Conservation (phyloP, 2,113 vertebrate genomes). For the Tor tambroides region DNA sequence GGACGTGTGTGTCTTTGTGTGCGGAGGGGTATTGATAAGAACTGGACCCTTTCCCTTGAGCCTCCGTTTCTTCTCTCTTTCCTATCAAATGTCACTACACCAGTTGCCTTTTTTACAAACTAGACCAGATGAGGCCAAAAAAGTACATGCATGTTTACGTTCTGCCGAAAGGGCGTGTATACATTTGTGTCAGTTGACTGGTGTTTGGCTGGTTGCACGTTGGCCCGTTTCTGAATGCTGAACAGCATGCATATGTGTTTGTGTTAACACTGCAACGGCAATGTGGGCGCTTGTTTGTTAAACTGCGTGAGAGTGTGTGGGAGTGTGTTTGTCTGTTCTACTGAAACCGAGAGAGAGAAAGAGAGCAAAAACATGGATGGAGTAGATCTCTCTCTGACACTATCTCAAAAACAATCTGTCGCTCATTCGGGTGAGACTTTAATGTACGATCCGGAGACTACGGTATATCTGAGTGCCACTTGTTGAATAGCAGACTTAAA, state of each 20-base stretch:
- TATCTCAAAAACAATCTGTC: conserved; percentile 54
- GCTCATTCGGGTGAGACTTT: conserved; percentile 44
- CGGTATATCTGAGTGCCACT: conserved; percentile 35
- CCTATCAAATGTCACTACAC: neutral
- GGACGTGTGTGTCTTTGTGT: conserved; percentile 69
- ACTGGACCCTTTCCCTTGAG: conserved; percentile 64
- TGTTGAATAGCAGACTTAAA: conserved; percentile 17
- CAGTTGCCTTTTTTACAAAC: neutral
- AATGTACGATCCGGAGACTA: conserved; percentile 29
- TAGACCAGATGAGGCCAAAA: neutral
- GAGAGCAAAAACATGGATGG: conserved; percentile 44
- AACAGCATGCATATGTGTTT: conserved; percentile 77
- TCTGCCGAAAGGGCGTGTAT: conserved; percentile 41
- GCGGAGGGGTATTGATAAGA: conserved; percentile 67
- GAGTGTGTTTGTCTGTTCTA: conserved; percentile 82
- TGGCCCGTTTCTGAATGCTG: conserved; percentile 62
- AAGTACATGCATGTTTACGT: too few species aligned
- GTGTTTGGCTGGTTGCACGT: conserved; percentile 69
- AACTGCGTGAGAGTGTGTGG: conserved; percentile 79
- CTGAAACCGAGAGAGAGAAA: conserved; percentile 59
- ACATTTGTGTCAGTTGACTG: too few species aligned
- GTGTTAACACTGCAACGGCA: conserved; percentile 70
- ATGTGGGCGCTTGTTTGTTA: conserved; percentile 83
- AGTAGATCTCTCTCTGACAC: conserved; percentile 44
- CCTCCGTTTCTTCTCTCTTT: conserved; percentile 53